Evolutionary conservation across 2,113 vertebrate genomes (phyloP), one percentile per base, ranked within the genome.

Genomic region (Holacanthus passer): DNA sequence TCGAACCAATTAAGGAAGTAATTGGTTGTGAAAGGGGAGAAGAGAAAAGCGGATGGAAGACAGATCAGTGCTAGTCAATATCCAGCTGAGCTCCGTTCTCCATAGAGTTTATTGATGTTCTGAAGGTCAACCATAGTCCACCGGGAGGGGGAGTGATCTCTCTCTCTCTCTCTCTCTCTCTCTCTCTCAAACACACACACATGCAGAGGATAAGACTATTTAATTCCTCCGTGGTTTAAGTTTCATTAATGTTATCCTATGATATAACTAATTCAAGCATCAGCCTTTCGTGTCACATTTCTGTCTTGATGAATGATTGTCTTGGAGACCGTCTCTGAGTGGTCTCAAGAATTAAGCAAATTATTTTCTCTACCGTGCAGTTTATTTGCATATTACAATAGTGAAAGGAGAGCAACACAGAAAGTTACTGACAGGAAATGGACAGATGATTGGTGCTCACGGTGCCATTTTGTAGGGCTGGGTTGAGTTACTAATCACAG

Each of bases 1-100:
- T 39, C 62, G 71, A 80, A 65, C 59, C 65, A 82, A 79, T 87
- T 83, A 86, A 37, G 66, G 37, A 71, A 37, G 59, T 45, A 83
- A 79, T 47, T 53, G 85, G 52, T 74, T 87, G 84, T 64, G 65
- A 83, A 79, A 53, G 27, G 35, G 35, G 20, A 78, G 45, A 77
- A 62, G 50, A 82, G 68, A 53, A 60, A 85, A 66, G 32, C 27
- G 41, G 55, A 67, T 60, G 55, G 48, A 47, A 64, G 43, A 20
- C 37, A 66, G 66, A 87, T 83, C 71, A 83, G 76, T 32, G 43
- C 71, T 52, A 27, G 71, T 88, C 86, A 81, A 84, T 82, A 84
- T 73, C 64, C 63, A 64, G 50, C 70, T 41, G 56, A 79, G 69
- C 75, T 48, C 59, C 41, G 45, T 22, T 68, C 52, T 75, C 71